Conservation (phyloP, 2,797 vertebrate species). For the Stomatorhinus walkeri region DNA sequence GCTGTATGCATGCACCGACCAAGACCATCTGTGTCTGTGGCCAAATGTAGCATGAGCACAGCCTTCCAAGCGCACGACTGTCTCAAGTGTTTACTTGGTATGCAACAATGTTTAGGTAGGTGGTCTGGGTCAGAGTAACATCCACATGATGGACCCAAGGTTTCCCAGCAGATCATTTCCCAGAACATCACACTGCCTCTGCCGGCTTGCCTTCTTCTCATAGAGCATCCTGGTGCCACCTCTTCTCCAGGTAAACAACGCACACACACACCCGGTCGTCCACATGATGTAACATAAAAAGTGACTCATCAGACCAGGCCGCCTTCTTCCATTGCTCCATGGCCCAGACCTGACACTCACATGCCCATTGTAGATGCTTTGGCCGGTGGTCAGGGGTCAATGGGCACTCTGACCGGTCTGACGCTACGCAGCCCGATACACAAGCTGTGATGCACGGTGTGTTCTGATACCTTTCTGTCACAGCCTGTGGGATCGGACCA, state of each 20-base stretch:
- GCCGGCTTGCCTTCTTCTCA: background rate
- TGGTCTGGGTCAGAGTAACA: background rate
- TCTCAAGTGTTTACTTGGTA: background rate
- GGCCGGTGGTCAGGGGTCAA: background rate
- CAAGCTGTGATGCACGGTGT: background rate
- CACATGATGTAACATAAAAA: background rate
- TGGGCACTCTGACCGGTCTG: background rate
- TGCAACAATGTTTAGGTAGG: background rate
- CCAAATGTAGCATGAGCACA: background rate
- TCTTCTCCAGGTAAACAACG: background rate
- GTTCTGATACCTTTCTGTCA: background rate
- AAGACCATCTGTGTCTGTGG: background rate
- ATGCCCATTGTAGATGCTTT: background rate
- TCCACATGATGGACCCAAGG: background rate
- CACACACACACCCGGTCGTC: background rate
- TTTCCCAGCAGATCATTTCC: background rate
- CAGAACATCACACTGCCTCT: background rate
- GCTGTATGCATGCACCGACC: background rate
- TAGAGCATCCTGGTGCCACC: background rate
- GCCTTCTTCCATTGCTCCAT: too few relatives aligned
- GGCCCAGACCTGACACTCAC: background rate
- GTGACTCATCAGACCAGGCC: background rate
- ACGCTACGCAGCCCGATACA: background rate
- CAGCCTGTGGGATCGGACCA: background rate
- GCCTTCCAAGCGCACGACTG: background rate